Conservation (phyloP, 64 coral and sea anemone species). For the Actinia tenebrosa region DNA sequence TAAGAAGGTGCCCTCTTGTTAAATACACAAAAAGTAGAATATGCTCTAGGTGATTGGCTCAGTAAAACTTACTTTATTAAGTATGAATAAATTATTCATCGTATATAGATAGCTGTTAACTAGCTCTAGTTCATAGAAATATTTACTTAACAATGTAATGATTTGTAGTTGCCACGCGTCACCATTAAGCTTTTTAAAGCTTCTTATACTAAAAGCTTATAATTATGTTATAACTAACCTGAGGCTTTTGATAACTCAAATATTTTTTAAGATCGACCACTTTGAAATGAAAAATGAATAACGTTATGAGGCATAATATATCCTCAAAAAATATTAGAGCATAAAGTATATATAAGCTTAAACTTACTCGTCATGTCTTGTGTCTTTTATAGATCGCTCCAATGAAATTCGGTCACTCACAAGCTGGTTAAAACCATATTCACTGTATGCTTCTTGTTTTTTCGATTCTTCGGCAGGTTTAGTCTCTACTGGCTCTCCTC, state of each 20-base stretch:
- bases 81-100: neutral
- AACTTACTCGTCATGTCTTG: slow-evolving; percentile 85
- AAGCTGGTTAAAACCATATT: slow-evolving; percentile 94
- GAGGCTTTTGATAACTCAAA: neutral
- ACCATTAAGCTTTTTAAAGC: neutral
- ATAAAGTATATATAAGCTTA: too few relatives aligned
- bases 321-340: neutral
- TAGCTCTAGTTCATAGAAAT: too few relatives aligned
- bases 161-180: neutral
- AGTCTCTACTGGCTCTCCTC: slow-evolving; percentile 73
- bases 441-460: slow-evolving; percentile 66
- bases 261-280: neutral
- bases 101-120: too few relatives aligned
- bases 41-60: too few relatives aligned
- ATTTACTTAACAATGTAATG: neutral
- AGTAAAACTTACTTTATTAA: too few relatives aligned
- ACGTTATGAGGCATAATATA: neutral
- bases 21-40: too few relatives aligned
- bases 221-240: too few relatives aligned
- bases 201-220: too few relatives aligned
- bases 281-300: neutral
- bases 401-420: slow-evolving; percentile 92
- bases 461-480: slow-evolving; percentile 53
- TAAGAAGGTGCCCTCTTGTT: too few relatives aligned
- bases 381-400: slow-evolving; percentile 75